phyloP scores from a whole-genome alignment of 2,797 vertebrate genomes.

The Poeciliopsis turneri region DNA sequence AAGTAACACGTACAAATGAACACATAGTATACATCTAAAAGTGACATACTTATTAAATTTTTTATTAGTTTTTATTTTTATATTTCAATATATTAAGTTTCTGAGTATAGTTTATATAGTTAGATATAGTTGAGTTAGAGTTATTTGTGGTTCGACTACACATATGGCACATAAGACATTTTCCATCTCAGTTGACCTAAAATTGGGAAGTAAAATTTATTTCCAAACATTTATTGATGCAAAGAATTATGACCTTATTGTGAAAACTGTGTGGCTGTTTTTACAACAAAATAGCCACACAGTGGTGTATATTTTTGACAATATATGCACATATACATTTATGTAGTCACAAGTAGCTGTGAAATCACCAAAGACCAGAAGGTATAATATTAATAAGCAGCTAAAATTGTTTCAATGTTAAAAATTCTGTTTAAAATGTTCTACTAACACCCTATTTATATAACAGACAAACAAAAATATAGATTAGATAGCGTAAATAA shows the following conservation, averaged over 20 bases:
- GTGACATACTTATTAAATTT: background rate
- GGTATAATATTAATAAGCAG: background rate
- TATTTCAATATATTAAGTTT: background rate
- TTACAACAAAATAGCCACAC: background rate
- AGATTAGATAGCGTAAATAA: slow-evolving; percentile 27
- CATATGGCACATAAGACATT: background rate
- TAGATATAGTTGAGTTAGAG: background rate
- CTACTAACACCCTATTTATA: background rate
- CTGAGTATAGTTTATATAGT: background rate
- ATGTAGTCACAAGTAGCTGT: background rate
- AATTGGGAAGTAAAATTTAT: background rate
- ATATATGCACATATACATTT: background rate
- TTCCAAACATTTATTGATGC: background rate
- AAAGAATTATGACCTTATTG: no score
- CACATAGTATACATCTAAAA: no score
- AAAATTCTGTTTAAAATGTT: slow-evolving; percentile 3
- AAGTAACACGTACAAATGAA: no score
- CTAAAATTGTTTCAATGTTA: background rate
- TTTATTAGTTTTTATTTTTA: background rate
- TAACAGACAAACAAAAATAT: background rate
- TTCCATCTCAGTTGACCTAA: background rate
- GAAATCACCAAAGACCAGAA: background rate
- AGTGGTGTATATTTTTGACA: no score
- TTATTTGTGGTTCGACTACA: background rate
- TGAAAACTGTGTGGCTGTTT: no score